Evolutionary conservation across 1,140 invertebrate genomes (phyloP), one percentile per base, ranked within the genome.

Genomic region (Atta cephalotes): DNA sequence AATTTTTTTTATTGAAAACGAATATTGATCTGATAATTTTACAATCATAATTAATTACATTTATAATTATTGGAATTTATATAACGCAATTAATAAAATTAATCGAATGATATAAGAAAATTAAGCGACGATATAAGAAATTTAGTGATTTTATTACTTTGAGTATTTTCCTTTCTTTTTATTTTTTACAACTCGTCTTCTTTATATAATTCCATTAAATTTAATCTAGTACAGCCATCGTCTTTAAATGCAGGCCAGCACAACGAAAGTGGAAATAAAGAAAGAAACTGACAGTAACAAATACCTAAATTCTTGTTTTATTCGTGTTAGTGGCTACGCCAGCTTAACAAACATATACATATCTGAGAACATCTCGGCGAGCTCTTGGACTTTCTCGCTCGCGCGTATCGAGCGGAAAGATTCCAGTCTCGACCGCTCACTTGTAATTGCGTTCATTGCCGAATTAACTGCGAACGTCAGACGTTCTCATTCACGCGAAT

Each of bases 361-460:
- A 65, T 21, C 35, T 39, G 18, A 74, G 51, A 82, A 63, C 25
- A n/a, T 35, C 39, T 63, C 21, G 16, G 35, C 49, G 35, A 39
- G 56, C 65, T 70, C 79, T 35, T 56, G 31, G 74, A 79, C 74
- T 77, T 85, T 85, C 68, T 63, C 81, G 71, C 71, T 77, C 49
- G 72, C 51, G 74, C 82, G 74, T 85, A 79, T 58, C 21, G 63
- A 85, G 74, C 60, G 82, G 82, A 85, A 84, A 85, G 80, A 90
- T 90, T 81, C 56, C 56, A 63, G 39, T 62, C 70, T 84, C 39
- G n/a, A 28, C 25, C 56, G n/a, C 39, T 84, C 70, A 76, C 80
- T 76, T 80, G 85, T 70, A 85, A 90, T 89, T 87, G 74, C 85
- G 88, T 63, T 90, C 72, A 89, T 89, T 90, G 86, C 86, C 89